These are phyloP conservation scores for Ginglymostoma cirratum DNA, from an alignment of 2,113 vertebrate species.

Conservation along the genomic window DNA sequence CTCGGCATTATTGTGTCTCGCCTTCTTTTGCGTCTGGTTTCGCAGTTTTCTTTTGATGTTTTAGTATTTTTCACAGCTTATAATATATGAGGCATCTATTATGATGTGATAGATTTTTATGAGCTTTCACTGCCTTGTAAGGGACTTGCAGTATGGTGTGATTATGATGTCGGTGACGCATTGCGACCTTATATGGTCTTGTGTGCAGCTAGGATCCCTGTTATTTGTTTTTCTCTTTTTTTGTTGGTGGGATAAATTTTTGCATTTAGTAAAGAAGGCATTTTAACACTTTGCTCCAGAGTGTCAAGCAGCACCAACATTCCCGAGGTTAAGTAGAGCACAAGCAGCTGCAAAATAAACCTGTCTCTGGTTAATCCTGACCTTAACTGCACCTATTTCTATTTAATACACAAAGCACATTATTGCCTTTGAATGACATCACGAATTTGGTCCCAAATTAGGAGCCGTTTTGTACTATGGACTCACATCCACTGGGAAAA, in stretches of 20 bases:
- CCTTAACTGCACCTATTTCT: neutral
- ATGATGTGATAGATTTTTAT: conserved; percentile 16
- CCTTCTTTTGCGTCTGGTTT: neutral
- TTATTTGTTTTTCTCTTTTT: neutral
- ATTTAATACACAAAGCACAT: neutral
- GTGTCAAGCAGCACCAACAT: neutral
- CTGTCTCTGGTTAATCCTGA: neutral
- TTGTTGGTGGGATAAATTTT: neutral
- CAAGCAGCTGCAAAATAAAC: neutral
- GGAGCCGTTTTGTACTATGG: neutral
- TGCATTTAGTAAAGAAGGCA: neutral
- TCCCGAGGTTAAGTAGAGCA: neutral
- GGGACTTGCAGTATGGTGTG: neutral
- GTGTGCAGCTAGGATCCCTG: neutral
- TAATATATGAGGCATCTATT: conserved; percentile 17
- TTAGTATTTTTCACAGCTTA: neutral
- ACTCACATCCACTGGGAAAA: neutral
- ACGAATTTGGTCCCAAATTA: neutral
- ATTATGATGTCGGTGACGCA: neutral
- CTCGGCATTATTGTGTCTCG: neutral
- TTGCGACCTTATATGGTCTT: neutral
- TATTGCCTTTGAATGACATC: conserved; percentile 25
- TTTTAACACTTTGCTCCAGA: neutral
- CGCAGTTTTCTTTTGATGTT: neutral
- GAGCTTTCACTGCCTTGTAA: conserved; percentile 30